A percentile compares a stretch with the other conserved stretches of the same genome.
These are phyloP conservation scores for Willowsia nigromaculata DNA, from an alignment of 2,888 invertebrate genomes.

Conservation along the genomic window DNA sequence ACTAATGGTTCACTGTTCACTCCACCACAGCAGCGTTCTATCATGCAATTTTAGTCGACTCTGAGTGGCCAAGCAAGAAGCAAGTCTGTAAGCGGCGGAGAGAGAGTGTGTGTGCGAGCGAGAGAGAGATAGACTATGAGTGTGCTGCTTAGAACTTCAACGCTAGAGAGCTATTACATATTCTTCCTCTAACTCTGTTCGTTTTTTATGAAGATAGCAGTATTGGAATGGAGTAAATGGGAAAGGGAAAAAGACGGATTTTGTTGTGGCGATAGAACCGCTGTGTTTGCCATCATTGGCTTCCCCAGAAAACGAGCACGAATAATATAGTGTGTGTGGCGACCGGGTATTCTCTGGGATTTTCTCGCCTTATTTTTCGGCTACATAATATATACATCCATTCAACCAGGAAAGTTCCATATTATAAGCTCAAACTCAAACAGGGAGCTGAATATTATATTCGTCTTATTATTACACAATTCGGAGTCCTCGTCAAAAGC, in stretches of 20 bases:
- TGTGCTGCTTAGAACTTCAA: conserved; percentile 40
- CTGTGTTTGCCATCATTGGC: conserved; percentile 67
- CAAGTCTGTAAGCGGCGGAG: conserved; percentile 36
- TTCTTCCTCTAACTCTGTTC: conserved; percentile 13
- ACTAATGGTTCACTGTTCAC: background rate
- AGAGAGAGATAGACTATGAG: conserved; percentile 48
- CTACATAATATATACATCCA: background rate
- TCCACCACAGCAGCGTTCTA: conserved; percentile 16
- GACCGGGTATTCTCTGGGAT: conserved; percentile 63
- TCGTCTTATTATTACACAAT: background rate
- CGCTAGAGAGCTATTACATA: conserved; percentile 5
- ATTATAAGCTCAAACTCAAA: background rate
- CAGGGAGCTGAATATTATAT: background rate
- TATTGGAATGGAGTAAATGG: background rate
- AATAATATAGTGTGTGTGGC: conserved; percentile 50
- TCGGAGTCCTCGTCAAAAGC: background rate
- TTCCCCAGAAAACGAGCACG: conserved; percentile 41
- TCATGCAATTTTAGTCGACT: conserved; percentile 59
- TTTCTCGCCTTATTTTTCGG: conserved; percentile 42
- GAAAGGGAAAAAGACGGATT: conserved; percentile 38
- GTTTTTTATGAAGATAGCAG: background rate
- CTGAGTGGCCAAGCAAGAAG: conserved; percentile 66
- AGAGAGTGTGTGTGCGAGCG: conserved; percentile 30
- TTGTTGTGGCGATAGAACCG: conserved; percentile 47
- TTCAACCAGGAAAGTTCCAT: conserved; percentile 18